Percentiles rank a stretch among this genome's conserved stretches.
Evolutionary conservation across 2,113 vertebrate species (phyloP).

Genomic region (Theristicus caerulescens): DNA sequence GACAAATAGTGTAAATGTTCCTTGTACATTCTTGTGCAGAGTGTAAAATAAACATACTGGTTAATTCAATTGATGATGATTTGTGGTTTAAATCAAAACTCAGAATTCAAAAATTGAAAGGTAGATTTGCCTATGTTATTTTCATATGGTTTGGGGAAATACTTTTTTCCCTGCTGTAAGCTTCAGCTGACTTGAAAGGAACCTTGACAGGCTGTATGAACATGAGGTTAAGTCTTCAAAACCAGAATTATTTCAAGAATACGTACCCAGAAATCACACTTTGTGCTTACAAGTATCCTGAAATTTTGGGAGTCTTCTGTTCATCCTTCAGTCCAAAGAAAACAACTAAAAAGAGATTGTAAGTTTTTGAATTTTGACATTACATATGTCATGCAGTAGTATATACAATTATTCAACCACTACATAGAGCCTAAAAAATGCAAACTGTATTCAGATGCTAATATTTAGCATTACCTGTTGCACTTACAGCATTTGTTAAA

Average conservation of each 20-base stretch:
- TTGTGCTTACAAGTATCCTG: not conserved
- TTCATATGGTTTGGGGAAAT: not conserved
- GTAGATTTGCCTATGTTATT: not conserved
- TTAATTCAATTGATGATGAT: not conserved
- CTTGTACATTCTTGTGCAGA: not conserved
- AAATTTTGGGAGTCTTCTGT: not conserved
- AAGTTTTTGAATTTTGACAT: not conserved
- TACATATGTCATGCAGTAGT: not conserved
- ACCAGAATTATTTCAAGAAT: not conserved
- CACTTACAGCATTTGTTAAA: not conserved
- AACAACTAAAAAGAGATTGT: not conserved
- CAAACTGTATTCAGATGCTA: not conserved
- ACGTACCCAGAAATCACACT: not conserved
- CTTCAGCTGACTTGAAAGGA: not conserved
- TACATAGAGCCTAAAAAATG: not conserved
- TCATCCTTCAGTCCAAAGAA: not conserved
- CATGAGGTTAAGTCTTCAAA: not conserved
- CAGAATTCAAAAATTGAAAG: not conserved
- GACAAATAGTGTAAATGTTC: not conserved
- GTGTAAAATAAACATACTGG: not conserved
- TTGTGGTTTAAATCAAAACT: constrained; percentile 10
- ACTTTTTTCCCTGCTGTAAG: not conserved
- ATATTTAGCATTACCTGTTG: not conserved
- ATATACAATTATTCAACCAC: not conserved
- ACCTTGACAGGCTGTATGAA: not conserved